These are phyloP conservation scores for Psammodynastes pulverulentus DNA, from an alignment of 2,113 vertebrate genomes.

Conservation along the genomic window DNA sequence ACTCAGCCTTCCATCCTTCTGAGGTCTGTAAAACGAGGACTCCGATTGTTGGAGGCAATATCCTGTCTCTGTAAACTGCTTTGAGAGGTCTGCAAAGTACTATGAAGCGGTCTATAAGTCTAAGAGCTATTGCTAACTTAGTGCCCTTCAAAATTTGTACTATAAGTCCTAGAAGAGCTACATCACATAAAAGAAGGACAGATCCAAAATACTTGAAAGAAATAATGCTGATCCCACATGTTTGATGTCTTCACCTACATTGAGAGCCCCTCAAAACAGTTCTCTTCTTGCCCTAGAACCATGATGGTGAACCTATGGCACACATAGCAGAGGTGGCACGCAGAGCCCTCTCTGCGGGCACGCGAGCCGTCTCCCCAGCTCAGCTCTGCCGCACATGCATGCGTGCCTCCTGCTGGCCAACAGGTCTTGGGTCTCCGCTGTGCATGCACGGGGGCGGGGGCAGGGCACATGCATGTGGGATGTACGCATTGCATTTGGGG, in stretches of 20 bases:
- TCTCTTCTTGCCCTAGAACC: neutral
- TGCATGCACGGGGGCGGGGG: too few species aligned
- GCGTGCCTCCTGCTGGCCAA: too few species aligned
- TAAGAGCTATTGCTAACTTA: neutral
- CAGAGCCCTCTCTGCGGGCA: too few species aligned
- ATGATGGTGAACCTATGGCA: too few species aligned
- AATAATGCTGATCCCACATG: neutral
- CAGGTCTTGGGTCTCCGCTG: too few species aligned
- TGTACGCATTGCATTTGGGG: too few species aligned
- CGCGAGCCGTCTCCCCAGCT: too few species aligned
- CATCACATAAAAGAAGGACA: neutral
- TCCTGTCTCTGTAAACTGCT: neutral
- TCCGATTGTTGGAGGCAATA: neutral
- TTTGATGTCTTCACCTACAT: neutral
- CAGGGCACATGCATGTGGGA: too few species aligned
- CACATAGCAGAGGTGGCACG: too few species aligned
- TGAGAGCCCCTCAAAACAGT: neutral
- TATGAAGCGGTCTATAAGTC: neutral
- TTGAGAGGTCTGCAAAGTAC: neutral
- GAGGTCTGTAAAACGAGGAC: neutral
- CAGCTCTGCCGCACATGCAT: too few species aligned
- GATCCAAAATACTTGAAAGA: neutral
- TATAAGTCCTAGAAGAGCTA: neutral
- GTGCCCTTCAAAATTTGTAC: neutral
- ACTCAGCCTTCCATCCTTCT: neutral